phyloP scores from a whole-genome alignment of 1,140 invertebrate genomes.

The Sinella curviseta region DNA sequence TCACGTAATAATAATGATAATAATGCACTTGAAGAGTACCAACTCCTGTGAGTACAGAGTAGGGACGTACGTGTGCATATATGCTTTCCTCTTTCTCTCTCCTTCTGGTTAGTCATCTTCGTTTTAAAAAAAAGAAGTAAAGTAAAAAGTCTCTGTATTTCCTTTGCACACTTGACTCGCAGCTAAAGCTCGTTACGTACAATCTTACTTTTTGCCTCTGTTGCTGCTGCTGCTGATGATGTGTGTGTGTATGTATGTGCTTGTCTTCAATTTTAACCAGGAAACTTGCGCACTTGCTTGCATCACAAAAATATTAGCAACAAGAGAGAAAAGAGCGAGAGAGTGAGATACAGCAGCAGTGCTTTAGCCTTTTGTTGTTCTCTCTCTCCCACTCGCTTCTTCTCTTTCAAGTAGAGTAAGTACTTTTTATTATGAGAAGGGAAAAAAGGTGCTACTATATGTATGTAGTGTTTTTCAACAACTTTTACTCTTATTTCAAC shows the following conservation, averaged over 20 bases:
- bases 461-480: slow-evolving; percentile 9
- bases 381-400: background rate
- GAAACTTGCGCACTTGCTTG: slow-evolving; percentile 18
- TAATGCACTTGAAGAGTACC: background rate
- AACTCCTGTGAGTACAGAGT: background rate
- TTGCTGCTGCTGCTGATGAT: background rate
- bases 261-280: slow-evolving; percentile 7
- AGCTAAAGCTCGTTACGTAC: background rate
- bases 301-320: slow-evolving; percentile 13
- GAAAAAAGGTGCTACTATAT: background rate
- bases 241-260: background rate
- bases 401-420: background rate
- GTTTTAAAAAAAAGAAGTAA: background rate
- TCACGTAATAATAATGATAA: background rate
- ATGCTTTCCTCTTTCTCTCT: background rate
- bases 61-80: background rate
- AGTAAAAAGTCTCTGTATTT: background rate
- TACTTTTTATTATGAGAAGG: background rate
- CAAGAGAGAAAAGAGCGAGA: background rate
- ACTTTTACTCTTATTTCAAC: background rate
- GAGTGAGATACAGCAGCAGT: background rate
- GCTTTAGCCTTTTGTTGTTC: background rate
- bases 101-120: background rate
- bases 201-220: background rate
- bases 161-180: background rate